These are phyloP conservation scores for Eilema griseolum DNA, from an alignment of 2,888 invertebrate species.

Conservation along the genomic window DNA sequence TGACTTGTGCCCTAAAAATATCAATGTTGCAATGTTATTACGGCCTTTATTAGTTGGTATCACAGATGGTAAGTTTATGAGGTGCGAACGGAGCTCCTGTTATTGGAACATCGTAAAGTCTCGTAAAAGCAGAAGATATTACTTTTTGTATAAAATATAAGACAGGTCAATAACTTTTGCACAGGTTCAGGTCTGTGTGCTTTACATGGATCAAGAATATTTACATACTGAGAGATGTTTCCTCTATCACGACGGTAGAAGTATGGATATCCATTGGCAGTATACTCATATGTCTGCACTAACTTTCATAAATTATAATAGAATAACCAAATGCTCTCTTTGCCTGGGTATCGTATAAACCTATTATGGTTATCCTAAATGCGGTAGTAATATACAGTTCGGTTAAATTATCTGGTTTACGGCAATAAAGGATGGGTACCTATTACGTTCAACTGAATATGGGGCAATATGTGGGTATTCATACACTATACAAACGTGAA, in stretches of 20 bases:
- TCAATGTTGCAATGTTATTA: slow-evolving; percentile 17
- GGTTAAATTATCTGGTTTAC: too few species aligned
- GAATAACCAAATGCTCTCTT: background rate
- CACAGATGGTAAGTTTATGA: slow-evolving; percentile 20
- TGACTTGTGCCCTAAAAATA: slow-evolving; percentile 13
- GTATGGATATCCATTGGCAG: background rate
- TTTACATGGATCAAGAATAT: background rate
- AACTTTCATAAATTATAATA: too few species aligned
- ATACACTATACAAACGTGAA: too few species aligned
- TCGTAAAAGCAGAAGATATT: slow-evolving; percentile 7
- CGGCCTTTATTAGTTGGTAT: slow-evolving; percentile 20
- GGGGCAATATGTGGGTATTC: too few species aligned
- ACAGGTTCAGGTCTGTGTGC: slow-evolving; percentile 6
- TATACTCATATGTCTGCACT: too few species aligned
- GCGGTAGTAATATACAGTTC: too few species aligned
- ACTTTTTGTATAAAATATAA: slow-evolving; percentile 13
- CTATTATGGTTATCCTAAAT: background rate
- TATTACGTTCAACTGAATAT: too few species aligned
- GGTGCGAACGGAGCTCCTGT: slow-evolving; percentile 4
- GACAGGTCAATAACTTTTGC: slow-evolving; percentile 8
- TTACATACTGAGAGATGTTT: background rate
- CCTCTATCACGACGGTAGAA: background rate
- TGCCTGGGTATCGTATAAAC: background rate
- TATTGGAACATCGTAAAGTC: slow-evolving; percentile 14
- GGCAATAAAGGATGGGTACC: too few species aligned